phyloP scores from a whole-genome alignment of 2,797 vertebrate genomes.

The Melopsittacus undulatus region DNA sequence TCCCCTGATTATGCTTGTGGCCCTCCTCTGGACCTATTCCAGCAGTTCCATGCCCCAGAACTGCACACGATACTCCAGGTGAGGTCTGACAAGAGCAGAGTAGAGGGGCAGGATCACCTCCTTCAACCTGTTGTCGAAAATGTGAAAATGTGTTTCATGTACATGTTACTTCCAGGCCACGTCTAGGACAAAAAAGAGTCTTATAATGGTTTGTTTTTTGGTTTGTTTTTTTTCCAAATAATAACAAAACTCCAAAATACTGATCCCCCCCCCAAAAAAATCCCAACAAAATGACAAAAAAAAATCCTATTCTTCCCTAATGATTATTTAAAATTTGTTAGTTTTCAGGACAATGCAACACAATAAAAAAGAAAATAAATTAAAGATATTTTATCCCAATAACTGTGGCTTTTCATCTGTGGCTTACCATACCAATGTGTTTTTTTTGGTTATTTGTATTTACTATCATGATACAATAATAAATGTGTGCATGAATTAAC shows the following conservation, averaged over 20 bases:
- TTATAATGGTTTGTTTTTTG: background rate
- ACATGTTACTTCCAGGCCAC: background rate
- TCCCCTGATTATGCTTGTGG: too few relatives aligned
- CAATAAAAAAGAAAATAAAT: background rate
- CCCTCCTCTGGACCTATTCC: too few relatives aligned
- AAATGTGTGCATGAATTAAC: background rate
- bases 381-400: background rate
- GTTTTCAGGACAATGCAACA: background rate
- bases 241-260: background rate
- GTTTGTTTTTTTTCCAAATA: background rate
- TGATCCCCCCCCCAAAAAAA: rapidly evolving
- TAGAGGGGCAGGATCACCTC: too few relatives aligned
- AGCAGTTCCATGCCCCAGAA: too few relatives aligned
- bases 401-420: background rate
- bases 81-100: too few relatives aligned
- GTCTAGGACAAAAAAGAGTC: background rate
- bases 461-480: background rate
- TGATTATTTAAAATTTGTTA: background rate
- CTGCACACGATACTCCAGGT: too few relatives aligned
- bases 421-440: background rate
- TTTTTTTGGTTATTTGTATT: background rate
- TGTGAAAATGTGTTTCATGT: background rate
- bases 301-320: background rate
- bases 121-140: background rate
- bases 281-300: background rate